Percentiles rank a stretch among this genome's conserved stretches.
Evolutionary conservation across 1,140 invertebrate species (phyloP).

Genomic region (Rhagoletis zephyria): DNA sequence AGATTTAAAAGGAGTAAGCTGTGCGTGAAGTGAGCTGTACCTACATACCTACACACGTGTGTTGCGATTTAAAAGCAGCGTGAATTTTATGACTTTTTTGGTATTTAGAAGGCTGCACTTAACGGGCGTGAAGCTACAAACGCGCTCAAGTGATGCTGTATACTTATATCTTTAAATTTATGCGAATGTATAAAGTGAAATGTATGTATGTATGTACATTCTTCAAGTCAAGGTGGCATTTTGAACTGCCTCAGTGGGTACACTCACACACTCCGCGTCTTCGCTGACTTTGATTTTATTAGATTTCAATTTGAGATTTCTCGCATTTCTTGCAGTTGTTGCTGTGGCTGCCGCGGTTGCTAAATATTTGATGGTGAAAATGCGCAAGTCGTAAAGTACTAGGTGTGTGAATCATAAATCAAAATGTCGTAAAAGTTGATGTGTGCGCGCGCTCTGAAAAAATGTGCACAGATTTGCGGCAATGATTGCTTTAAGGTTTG

Average conservation of each 20-base stretch:
- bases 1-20: slow-evolving; percentile 30
- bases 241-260: neutral
- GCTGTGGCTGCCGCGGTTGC: neutral
- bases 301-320: slow-evolving; percentile 46
- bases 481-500: too few relatives aligned
- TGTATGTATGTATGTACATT: neutral
- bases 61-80: neutral
- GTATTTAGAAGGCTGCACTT: neutral
- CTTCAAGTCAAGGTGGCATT: neutral
- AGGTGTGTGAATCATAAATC: slow-evolving; percentile 29
- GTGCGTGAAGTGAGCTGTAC: neutral
- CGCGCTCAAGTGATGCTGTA: too few relatives aligned
- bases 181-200: neutral
- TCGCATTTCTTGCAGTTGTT: slow-evolving; percentile 15
- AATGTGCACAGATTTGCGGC: too few relatives aligned
- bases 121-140: neutral
- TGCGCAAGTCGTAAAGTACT: neutral
- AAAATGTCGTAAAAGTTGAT: neutral
- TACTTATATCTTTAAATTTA: too few relatives aligned
- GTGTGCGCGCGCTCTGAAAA: too few relatives aligned
- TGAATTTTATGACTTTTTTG: slow-evolving; percentile 36
- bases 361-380: neutral
- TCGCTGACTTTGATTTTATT: slow-evolving; percentile 47
- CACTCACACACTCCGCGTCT: neutral
- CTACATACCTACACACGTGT: neutral